Conservation (phyloP, 2,113 vertebrate species). For the Orthonyx spaldingii region DNA sequence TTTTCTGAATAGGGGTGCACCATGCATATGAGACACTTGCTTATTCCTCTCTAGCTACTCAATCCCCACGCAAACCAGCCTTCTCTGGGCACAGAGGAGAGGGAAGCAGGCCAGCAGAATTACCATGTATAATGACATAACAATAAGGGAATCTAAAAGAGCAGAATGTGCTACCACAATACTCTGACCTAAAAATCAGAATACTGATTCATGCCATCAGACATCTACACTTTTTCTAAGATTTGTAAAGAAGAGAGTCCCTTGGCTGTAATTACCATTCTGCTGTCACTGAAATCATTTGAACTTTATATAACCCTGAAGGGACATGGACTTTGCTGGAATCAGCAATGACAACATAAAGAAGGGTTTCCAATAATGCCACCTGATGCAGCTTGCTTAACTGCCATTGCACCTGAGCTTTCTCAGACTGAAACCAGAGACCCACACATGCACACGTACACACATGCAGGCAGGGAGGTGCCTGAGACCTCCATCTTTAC, state of each 20-base stretch:
- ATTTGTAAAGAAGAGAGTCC: not conserved
- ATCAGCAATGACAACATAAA: slow-evolving; percentile 15
- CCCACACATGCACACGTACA: not conserved
- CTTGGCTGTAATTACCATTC: not conserved
- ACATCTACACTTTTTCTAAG: not conserved
- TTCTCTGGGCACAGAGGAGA: not conserved
- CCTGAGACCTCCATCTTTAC: not conserved
- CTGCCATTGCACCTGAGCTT: not conserved
- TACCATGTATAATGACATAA: not conserved
- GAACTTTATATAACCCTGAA: not conserved
- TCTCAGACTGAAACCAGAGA: not conserved
- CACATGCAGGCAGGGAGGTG: not conserved
- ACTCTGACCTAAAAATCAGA: not conserved
- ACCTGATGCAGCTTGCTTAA: not conserved
- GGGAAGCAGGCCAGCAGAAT: not conserved
- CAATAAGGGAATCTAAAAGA: not conserved
- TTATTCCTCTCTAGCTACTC: not conserved
- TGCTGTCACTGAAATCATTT: not conserved
- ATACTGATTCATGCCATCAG: not conserved
- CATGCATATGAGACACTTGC: not conserved
- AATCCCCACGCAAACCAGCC: not conserved
- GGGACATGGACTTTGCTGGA: slow-evolving; percentile 20
- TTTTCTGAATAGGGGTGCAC: not conserved
- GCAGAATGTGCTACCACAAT: not conserved
- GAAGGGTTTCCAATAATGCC: slow-evolving; percentile 31